A percentile compares a stretch with the other conserved stretches of the same genome.
Conservation (phyloP, 2,797 vertebrate species). For the Streptopelia turtur region DNA sequence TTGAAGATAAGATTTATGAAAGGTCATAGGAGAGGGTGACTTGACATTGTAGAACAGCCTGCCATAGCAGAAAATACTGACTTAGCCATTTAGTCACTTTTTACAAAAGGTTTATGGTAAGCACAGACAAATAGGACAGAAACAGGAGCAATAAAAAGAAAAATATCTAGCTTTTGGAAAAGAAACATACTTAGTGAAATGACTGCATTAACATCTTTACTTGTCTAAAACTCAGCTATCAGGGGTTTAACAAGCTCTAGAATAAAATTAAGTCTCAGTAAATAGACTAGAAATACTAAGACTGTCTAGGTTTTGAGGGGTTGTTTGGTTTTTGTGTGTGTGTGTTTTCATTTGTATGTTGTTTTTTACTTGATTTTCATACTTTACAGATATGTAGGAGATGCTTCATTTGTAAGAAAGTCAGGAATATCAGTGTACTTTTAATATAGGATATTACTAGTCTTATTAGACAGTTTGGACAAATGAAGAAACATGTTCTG, state of each 20-base stretch:
- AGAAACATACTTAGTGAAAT: not conserved
- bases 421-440: not conserved
- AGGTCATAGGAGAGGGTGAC: not conserved
- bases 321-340: not conserved
- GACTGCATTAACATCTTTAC: not conserved
- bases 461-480: not conserved
- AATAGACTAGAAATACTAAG: not conserved
- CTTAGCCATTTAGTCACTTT: not conserved
- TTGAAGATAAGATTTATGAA: not conserved
- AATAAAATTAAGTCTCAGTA: not conserved
- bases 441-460: not conserved
- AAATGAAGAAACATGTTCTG: not conserved
- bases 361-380: not conserved
- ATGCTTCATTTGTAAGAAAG: not conserved
- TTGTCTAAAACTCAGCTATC: not conserved
- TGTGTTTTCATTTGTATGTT: not conserved
- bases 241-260: not conserved
- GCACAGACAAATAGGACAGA: not conserved
- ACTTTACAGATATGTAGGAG: not conserved
- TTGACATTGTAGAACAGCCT: not conserved
- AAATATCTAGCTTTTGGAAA: not conserved
- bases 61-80: not conserved
- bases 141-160: not conserved
- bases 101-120: not conserved
- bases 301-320: fast-evolving